Evolutionary conservation across 2,797 vertebrate genomes (phyloP), one percentile per base, ranked within the genome.

Genomic region (Setipinna tenuifilis): DNA sequence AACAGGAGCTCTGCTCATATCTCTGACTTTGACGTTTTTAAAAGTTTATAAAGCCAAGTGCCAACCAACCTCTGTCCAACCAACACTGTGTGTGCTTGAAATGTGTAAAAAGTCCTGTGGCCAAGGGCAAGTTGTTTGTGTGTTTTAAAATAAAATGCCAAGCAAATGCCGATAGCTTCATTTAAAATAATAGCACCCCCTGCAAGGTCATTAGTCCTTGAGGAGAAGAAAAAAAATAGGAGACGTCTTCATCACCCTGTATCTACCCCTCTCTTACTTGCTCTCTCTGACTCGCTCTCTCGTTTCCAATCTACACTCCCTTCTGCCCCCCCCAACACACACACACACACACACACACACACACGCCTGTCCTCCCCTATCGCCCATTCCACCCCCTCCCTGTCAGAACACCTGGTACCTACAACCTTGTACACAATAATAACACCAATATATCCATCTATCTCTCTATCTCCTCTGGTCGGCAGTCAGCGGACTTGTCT

Each of bases 341-440:
- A 9, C 50, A 54, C 50, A 54, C 50, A 84, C 85, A 84, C 86
- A 25, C 85, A 21, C 28, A 35, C 19, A 28, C 19, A 1, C 86
- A 41, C 85, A 87, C 61, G 48, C 81, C 85, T 17, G 35, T 25
- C 54, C 59, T 46, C 48, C 23, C 68, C 21, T 50, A 10, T 25
- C 61, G 14, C 90, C 46, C 25, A 31, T 88, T 91, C 46, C 21
- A 88, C 91, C 90, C 88, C 83, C 87, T 88, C 90, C 88, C 90
- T 58, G 82, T 89, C 86, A 88, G 92, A 92, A 91, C 92, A 94
- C 90, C 93, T 94, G 92, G 94, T 94, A 95, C 94, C 92, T 95
- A 94, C 93, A 94, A 94, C 93, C 93, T 93, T 94, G 93, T 94
- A 94, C 94, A 94, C 93, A 95, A 95, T 93, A 95, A 94, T 94